phyloP scores from a whole-genome alignment of 2,797 vertebrate species.

The Falco berigora region DNA sequence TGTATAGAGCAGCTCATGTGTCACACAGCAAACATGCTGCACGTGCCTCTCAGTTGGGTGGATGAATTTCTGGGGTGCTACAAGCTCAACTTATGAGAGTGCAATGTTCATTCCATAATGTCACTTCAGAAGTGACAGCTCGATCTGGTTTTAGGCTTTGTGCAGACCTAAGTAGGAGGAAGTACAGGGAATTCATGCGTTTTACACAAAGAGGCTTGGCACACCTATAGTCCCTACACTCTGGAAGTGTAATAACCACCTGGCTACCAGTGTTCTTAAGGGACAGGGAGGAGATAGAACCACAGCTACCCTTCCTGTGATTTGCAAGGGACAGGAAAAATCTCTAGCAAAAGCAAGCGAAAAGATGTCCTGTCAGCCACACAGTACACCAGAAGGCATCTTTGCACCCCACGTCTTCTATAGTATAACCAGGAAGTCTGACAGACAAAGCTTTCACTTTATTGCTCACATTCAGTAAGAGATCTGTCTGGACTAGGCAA shows the following conservation, averaged over 20 bases:
- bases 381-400: background rate
- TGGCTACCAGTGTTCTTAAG: background rate
- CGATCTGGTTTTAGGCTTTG: background rate
- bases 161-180: background rate
- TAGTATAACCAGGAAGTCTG: background rate
- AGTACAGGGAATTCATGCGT: background rate
- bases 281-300: background rate
- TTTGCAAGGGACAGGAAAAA: background rate
- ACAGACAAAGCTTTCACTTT: background rate
- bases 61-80: background rate
- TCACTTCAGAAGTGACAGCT: background rate
- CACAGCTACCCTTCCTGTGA: background rate
- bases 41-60: background rate
- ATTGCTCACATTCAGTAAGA: background rate
- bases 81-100: background rate
- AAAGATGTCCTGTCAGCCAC: background rate
- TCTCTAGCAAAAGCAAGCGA: background rate
- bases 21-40: background rate
- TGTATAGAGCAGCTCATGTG: background rate
- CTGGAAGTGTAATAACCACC: background rate
- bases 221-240: background rate
- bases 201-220: background rate
- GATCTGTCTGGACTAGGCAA: background rate
- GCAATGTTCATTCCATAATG: background rate
- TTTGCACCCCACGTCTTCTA: background rate